Conservation (phyloP, 2,113 vertebrate genomes). For the Chamaetylas fuelleborni region DNA sequence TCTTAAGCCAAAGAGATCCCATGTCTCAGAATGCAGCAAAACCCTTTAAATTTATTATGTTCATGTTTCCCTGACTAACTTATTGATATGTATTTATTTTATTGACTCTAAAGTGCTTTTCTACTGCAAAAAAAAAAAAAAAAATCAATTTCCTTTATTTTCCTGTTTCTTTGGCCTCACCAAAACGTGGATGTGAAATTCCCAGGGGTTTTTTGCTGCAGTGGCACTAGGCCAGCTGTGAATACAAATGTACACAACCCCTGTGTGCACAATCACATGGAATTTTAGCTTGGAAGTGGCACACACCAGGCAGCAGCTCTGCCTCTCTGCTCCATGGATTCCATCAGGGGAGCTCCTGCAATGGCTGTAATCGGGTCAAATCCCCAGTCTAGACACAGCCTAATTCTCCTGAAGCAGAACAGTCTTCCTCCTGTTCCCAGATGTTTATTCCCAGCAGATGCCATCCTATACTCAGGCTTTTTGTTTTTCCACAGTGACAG, state of each 20-base stretch:
- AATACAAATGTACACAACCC: not conserved
- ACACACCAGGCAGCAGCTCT: not conserved
- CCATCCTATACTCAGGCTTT: not conserved
- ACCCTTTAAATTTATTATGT: not conserved
- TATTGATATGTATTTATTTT: not conserved
- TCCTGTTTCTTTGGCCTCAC: accelerated
- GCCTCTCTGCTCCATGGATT: not conserved
- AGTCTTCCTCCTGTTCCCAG: conserved; percentile 26
- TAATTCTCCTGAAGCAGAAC: conserved; percentile 56
- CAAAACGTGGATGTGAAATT: not conserved
- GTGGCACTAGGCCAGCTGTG: not conserved
- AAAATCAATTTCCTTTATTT: not conserved
- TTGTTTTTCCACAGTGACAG: not conserved
- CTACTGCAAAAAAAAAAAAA: not conserved
- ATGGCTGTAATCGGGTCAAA: conserved; percentile 59
- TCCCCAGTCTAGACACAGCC: conserved; percentile 67
- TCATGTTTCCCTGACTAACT: not conserved
- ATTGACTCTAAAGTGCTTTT: not conserved
- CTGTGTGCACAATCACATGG: not conserved
- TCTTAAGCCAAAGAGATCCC: not conserved
- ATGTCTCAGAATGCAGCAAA: not conserved
- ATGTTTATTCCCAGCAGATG: conserved; percentile 50
- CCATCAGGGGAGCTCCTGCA: not conserved
- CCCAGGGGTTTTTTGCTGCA: not conserved
- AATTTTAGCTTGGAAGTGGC: not conserved